phyloP scores from a whole-genome alignment of 2,113 vertebrate species.

The Ranitomeya imitator region DNA sequence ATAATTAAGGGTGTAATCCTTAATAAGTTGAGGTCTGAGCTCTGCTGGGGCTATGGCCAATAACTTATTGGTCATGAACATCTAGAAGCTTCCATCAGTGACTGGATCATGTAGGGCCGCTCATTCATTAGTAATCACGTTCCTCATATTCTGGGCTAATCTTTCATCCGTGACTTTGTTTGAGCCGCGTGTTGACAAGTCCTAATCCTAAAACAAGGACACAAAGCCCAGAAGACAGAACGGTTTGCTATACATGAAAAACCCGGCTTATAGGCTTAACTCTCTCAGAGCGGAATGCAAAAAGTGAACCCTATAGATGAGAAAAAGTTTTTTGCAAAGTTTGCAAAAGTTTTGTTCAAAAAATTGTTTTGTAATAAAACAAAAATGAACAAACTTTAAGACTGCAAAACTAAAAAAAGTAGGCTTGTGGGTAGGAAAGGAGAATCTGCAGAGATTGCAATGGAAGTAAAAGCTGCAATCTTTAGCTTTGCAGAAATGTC shows the following conservation, averaged over 20 bases:
- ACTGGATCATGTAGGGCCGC: background rate
- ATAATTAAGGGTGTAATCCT: background rate
- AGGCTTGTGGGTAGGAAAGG: background rate
- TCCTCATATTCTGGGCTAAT: background rate
- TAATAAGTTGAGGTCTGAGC: background rate
- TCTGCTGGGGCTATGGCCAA: background rate
- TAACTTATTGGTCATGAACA: background rate
- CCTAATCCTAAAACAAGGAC: background rate
- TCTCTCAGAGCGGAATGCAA: background rate
- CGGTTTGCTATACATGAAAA: background rate
- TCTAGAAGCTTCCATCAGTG: background rate
- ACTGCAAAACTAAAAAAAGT: background rate
- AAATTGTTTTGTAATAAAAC: background rate
- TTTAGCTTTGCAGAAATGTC: background rate
- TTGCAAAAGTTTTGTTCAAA: background rate
- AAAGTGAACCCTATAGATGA: background rate
- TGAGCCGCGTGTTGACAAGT: background rate
- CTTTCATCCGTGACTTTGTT: background rate
- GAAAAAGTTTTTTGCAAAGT: background rate
- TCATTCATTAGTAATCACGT: constrained; percentile 8
- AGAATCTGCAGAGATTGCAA: background rate
- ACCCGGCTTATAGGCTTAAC: background rate
- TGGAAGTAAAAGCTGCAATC: no score
- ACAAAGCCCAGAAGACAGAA: background rate
- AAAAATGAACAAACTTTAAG: background rate